Evolutionary conservation across 2,888 invertebrate genomes (phyloP), one percentile per base, ranked within the genome.

Genomic region (Torymus aiolomorphi): DNA sequence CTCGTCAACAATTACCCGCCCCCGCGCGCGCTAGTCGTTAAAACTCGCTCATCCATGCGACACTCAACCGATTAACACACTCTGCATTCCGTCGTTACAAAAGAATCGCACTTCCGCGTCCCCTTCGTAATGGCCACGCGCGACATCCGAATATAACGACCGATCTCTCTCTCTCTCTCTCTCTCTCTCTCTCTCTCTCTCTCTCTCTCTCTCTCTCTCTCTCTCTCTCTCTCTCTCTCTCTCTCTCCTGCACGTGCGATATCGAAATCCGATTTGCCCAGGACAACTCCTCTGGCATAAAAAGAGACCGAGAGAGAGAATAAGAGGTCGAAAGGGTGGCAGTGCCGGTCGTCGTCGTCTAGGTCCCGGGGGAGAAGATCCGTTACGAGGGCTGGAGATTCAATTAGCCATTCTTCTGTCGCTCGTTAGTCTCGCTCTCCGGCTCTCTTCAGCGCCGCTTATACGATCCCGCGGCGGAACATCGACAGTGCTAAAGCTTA

Each of bases 381-480:
- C 70, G 62, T 71, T 65, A 66, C 80, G 63, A 54, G 52, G 51
- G 18, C 71, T 49, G 81, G 78, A 76, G 76, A 81, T 78, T 81
- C 78, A 81, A 81, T 81, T 81, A 81, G 76, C 78, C 78, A 81
- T 81, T 81, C 78, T 78, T 78, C 72, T 76, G 72, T 76, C 67
- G 75, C 67, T 76, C 78, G 80, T 80, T 78, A 77, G 78, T 77
- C 62, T 80, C 65, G 16, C 65, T 31, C 14, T 54, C 54, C n/a
- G n/a, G n/a, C 49, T 31, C 49, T 51, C 71, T 24, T 20, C 59
- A 62, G 18, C 11, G n/a, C 54, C 8, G 51, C 52, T 52, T 57
- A 57, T 63, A 74, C 73, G 62, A 69, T 74, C 49, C 63, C 74
- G 52, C 52, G 52, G 69, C 31, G 31, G 24, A 70, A 70, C 76